These are phyloP conservation scores for Chloroclystis v-ata DNA, from an alignment of 2,888 invertebrate species.

Conservation along the genomic window DNA sequence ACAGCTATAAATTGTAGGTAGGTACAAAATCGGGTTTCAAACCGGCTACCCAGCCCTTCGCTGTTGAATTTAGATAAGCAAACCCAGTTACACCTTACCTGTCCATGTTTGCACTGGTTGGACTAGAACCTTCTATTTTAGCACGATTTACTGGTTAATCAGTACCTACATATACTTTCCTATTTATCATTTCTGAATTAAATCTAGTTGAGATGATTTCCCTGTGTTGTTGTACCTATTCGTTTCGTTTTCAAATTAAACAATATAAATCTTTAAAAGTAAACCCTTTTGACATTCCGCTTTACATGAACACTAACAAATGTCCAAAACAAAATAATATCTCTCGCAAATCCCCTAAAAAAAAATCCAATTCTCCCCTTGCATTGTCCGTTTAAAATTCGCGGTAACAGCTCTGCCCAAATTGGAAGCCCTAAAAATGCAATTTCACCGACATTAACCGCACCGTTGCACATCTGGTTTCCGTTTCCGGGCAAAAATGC, in stretches of 20 bases:
- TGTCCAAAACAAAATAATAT: neutral
- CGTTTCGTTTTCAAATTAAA: too few relatives aligned
- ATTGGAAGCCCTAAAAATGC: constrained; percentile 72
- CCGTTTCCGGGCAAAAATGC: constrained; percentile 68
- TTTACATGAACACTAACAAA: too few relatives aligned
- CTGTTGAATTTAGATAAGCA: constrained; percentile 51
- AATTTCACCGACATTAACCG: constrained; percentile 67
- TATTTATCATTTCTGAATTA: too few relatives aligned
- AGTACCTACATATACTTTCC: neutral
- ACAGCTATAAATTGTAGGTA: neutral
- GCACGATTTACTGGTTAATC: neutral
- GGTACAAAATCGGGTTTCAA: constrained; percentile 35
- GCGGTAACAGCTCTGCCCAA: constrained; percentile 36
- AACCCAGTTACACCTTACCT: constrained; percentile 33
- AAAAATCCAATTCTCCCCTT: constrained; percentile 1
- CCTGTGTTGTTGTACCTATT: too few relatives aligned
- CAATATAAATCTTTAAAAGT: too few relatives aligned
- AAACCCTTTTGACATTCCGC: too few relatives aligned
- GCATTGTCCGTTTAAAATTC: constrained; percentile 31
- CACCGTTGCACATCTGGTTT: constrained; percentile 70
- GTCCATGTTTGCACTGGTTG: constrained; percentile 1
- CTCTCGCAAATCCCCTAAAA: neutral
- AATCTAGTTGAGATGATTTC: too few relatives aligned
- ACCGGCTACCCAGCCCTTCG: constrained; percentile 45
- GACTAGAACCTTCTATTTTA: constrained; percentile 7